Evolutionary conservation across 2,888 invertebrate genomes (phyloP), one percentile per base, ranked within the genome.

Genomic region (Spilarctia lutea): DNA sequence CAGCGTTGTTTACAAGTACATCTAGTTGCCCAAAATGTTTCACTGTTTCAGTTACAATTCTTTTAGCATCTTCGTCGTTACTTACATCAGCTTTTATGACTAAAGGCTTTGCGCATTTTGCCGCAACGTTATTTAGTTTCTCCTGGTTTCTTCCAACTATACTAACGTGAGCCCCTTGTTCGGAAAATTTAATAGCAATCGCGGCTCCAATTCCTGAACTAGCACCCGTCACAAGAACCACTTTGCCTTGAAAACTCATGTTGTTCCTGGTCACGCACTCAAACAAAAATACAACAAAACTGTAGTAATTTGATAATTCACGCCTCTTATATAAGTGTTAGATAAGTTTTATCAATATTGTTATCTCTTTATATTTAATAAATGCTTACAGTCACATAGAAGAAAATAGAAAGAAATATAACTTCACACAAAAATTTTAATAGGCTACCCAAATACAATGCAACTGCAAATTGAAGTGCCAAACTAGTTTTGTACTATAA

Each of bases 201-300:
- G 83, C 83, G 7, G 87, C 87, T 39, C 87, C 88, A 33, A 88
- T 88, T 2, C 88, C 88, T 1, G 87, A 85, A 33, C 87, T 87
- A 24, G 84, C 81, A 4, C 88, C 88, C 30, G 88, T 87, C 11
- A 87, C 82, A 16, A 88, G 65, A 11, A 86, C 86, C 16, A 86
- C 85, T 85, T 88, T 88, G n/a, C 73, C 79, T 65, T 79, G 52
- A 66, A 89, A 87, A 82, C 78, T 84, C 39, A 39, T 39, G 39
- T 39, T 11, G 39, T 39, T 39, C 1, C 6, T 39, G 39, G 39
- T 39, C 39, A 1, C 39, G 39, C 11, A 39, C 39, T 39, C 39
- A 39, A 39, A 39, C 10, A n/a, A 52, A 24, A 52, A 52, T 52
- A 10, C 10, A 24, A 52, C n/a, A 52, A 52, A 24, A 52, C 10